Evolutionary conservation across 2,888 invertebrate species (phyloP).

Genomic region (Hofmannophila pseudospretella): DNA sequence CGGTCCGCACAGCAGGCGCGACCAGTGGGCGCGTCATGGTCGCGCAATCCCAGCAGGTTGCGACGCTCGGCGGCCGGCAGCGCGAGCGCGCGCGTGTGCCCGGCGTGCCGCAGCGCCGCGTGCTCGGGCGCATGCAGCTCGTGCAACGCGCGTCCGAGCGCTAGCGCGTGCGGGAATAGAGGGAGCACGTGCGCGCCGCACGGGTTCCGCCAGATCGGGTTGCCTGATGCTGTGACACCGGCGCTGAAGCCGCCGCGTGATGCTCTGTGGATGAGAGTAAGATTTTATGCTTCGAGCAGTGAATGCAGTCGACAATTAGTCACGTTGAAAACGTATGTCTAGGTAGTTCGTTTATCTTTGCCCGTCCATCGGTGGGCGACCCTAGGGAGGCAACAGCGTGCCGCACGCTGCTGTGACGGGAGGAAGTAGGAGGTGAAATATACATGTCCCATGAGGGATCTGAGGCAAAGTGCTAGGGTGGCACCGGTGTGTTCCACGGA

Average conservation of each 20-base stretch:
- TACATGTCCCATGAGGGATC: too few species aligned
- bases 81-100: conserved; percentile 82
- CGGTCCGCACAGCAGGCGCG: conserved; percentile 78
- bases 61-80: conserved; percentile 87
- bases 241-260: conserved; percentile 91
- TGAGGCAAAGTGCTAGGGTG: too few species aligned
- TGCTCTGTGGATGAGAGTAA: conserved; percentile 75
- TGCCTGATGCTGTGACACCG: conserved; percentile 84
- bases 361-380: too few species aligned
- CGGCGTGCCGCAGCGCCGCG: conserved; percentile 79
- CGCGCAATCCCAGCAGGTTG: conserved; percentile 82
- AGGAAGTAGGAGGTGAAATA: too few species aligned
- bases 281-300: too few species aligned
- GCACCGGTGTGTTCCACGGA: too few species aligned
- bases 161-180: conserved; percentile 86
- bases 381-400: too few species aligned
- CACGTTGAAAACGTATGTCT: too few species aligned
- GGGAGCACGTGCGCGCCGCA: conserved; percentile 90
- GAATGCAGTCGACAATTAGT: too few species aligned
- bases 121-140: conserved; percentile 86
- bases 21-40: conserved; percentile 46
- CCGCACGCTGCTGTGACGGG: too few species aligned
- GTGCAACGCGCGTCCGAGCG: conserved; percentile 88
- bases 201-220: conserved; percentile 91
- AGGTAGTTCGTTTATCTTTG: too few species aligned